Conservation (phyloP, 2,113 vertebrate genomes). For the Cisticola juncidis region DNA sequence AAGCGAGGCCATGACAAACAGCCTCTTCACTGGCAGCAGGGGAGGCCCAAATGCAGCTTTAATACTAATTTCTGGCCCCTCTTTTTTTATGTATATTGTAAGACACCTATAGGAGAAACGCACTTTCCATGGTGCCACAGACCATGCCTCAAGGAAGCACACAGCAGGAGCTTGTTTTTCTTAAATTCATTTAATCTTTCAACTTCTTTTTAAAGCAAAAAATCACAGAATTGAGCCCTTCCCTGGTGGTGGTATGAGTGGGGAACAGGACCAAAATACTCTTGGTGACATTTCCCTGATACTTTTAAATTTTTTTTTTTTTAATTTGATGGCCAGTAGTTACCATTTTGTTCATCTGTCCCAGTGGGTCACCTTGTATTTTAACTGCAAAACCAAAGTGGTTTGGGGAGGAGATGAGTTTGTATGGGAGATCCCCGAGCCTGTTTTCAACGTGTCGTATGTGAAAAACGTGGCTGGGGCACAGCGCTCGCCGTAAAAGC, state of each 20-base stretch:
- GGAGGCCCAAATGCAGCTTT: neutral
- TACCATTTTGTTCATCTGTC: neutral
- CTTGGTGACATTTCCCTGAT: neutral
- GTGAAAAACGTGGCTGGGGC: neutral
- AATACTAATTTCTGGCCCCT: neutral
- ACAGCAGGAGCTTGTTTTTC: neutral
- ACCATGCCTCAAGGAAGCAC: neutral
- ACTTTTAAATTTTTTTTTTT: neutral
- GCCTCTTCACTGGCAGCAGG: neutral
- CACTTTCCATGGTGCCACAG: neutral
- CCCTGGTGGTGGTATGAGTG: accelerated
- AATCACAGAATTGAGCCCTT: neutral
- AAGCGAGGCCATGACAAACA: neutral
- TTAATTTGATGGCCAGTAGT: constrained; percentile 39
- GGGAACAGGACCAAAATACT: neutral
- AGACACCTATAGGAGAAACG: neutral
- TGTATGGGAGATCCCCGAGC: neutral
- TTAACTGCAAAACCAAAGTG: neutral
- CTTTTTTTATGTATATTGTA: neutral
- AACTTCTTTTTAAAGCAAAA: neutral
- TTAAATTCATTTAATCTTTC: neutral
- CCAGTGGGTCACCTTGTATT: neutral
- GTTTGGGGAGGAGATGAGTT: neutral
- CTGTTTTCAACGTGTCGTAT: neutral
- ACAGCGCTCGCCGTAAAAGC: neutral